Conservation (phyloP, 2,888 invertebrate species). For the Synergus laeviventris region DNA sequence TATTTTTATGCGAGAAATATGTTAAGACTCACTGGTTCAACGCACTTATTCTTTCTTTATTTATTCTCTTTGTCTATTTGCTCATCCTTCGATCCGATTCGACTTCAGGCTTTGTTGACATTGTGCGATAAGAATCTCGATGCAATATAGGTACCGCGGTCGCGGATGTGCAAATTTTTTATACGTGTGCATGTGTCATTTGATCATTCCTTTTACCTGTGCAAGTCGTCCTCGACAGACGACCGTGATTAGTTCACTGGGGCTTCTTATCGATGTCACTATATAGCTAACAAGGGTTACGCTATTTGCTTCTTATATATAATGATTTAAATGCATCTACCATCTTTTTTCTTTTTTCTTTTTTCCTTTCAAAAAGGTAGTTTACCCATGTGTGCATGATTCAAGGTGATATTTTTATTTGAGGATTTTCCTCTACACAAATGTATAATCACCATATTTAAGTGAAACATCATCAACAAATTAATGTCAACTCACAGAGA, state of each 20-base stretch:
- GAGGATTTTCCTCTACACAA: background rate
- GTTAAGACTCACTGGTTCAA: background rate
- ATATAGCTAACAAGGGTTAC: background rate
- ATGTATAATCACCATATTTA: background rate
- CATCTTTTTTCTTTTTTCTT: too few relatives aligned
- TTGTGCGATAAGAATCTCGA: conserved; percentile 15
- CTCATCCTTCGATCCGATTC: conserved; percentile 1
- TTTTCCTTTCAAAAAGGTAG: background rate
- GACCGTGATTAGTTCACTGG: conserved; percentile 1
- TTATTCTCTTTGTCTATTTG: conserved; percentile 20
- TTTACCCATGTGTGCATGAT: background rate
- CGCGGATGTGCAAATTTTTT: conserved; percentile 5
- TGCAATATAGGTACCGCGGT: background rate
- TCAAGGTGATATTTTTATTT: background rate
- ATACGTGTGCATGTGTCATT: conserved; percentile 5
- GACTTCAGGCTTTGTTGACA: conserved; percentile 27
- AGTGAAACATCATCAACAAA: background rate
- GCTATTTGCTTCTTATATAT: conserved; percentile 8
- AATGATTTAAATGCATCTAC: background rate
- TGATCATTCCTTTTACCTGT: conserved; percentile 3
- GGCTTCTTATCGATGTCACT: conserved; percentile 14
- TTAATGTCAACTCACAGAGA: background rate
- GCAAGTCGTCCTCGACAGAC: background rate
- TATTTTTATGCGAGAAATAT: background rate
- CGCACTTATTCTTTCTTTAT: conserved; percentile 19